A percentile compares a stretch with the other conserved stretches of the same genome.
Conservation (phyloP, 1,140 invertebrate species). For the Meloidogyne hapla region DNA sequence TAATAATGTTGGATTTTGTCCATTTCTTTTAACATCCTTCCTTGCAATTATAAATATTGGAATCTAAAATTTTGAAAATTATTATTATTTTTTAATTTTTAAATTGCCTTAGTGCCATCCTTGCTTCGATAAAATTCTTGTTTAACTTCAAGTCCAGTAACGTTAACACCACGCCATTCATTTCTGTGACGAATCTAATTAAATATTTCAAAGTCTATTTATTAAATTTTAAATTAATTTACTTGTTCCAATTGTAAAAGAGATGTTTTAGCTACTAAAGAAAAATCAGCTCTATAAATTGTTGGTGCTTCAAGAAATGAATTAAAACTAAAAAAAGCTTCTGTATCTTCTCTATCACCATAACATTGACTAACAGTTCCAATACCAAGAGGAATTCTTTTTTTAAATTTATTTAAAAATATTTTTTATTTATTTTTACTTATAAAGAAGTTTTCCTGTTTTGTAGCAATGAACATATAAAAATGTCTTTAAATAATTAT, state of each 20-base stretch:
- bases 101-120: conserved; percentile 78
- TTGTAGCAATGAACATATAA: conserved; percentile 78
- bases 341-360: conserved; percentile 79
- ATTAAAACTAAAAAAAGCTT: conserved; percentile 89
- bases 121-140: conserved; percentile 92
- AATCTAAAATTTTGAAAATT: conserved; percentile 64
- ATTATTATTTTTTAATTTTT: neutral
- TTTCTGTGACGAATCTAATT: conserved; percentile 61
- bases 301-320: conserved; percentile 89
- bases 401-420: neutral
- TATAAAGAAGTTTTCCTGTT: conserved; percentile 71
- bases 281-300: conserved; percentile 83
- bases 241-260: conserved; percentile 65
- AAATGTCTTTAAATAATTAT: conserved; percentile 71
- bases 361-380: conserved; percentile 81
- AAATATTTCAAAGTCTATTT: neutral
- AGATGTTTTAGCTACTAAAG: conserved; percentile 70
- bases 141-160: conserved; percentile 76
- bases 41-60: conserved; percentile 93
- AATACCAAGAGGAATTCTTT: conserved; percentile 71
- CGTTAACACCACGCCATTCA: conserved; percentile 81
- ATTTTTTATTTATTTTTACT: neutral
- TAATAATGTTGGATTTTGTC: conserved; percentile 76
- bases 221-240: conserved; percentile 73
- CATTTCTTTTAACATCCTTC: conserved; percentile 73